Percentiles rank a stretch among this genome's conserved stretches.
phyloP scores from a whole-genome alignment of 2,888 invertebrate species.

The Andrena dorsata region DNA sequence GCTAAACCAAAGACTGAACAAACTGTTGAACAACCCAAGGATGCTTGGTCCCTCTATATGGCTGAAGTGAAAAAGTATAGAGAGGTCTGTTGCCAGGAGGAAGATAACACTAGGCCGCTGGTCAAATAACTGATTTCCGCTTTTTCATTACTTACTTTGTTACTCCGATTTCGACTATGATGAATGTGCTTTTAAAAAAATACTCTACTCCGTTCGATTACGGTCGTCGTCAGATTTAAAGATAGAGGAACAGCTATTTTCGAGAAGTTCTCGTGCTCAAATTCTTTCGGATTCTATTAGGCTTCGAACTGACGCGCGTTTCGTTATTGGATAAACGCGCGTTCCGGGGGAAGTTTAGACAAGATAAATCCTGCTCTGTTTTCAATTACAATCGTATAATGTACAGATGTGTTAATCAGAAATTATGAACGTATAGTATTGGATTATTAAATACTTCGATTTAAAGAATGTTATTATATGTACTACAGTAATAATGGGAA shows the following conservation, averaged over 20 bases:
- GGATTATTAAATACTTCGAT: conserved; percentile 36
- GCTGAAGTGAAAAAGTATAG: conserved; percentile 97
- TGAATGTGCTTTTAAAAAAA: conserved; percentile 46
- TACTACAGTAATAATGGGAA: conserved; percentile 36
- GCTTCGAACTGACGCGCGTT: background rate
- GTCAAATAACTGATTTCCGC: conserved; percentile 89
- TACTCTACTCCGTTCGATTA: conserved; percentile 42
- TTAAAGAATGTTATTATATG: conserved; percentile 34
- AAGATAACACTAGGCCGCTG: conserved; percentile 94
- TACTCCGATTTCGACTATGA: conserved; percentile 50
- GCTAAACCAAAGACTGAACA: conserved; percentile 92
- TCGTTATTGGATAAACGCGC: background rate
- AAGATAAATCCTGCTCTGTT: conserved; percentile 5
- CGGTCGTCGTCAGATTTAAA: conserved; percentile 29
- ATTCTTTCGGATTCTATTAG: conserved; percentile 31
- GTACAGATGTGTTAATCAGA: conserved; percentile 40
- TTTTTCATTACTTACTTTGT: conserved; percentile 63
- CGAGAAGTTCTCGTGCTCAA: conserved; percentile 11
- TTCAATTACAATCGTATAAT: conserved; percentile 13
- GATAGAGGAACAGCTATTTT: conserved; percentile 25
- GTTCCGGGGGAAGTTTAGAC: conserved; percentile 12
- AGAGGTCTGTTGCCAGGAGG: conserved; percentile 96
- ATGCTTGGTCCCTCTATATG: conserved; percentile 97
- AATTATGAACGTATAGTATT: conserved; percentile 23
- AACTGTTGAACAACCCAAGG: conserved; percentile 89